Evolutionary conservation across 2,888 invertebrate genomes (phyloP), one percentile per base, ranked within the genome.

Genomic region (Rhamnusium bicolor): DNA sequence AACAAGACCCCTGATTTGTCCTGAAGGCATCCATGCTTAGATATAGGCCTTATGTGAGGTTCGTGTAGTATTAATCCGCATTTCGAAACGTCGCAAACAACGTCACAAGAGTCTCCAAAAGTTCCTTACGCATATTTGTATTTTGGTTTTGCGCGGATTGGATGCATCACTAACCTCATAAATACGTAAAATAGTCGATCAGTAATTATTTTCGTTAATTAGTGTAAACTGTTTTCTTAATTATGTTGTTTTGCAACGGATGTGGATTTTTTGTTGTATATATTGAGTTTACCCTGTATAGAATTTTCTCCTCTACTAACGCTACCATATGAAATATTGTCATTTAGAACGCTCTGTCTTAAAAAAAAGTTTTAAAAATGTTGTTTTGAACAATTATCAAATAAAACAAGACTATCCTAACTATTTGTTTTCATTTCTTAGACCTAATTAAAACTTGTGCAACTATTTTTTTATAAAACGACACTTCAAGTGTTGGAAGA

Each of bases 351-450:
- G 80, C 80, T 78, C 80, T 79, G 81, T 79, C 78, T 79, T n/a
- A n/a, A 72, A 79, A 79, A 81, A 82, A 78, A 79, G 80, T 77
- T 83, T 83, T 84, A 80, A 80, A 84, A 83, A 82, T 82, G 83
- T 84, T 84, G 83, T 83, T 84, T 84, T 84, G 81, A 84, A 40
- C 81, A 83, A 81, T 82, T 82, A 77, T 72, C 72, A 80, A 84
- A 83, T 80, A 81, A 83, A 82, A 82, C 79, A 83, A 82, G 80
- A 84, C 82, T 40, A 83, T 83, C 82, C 81, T 83, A 81, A 69
- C 68, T 40, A 65, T 65, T 56, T 56, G 47, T 62, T 62, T 53
- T 62, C 54, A 63, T 65, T 67, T 74, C 40, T 67, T 29, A 24
- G 5, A 14, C 58, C 7, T 51, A 18, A n/a, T n/a, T n/a, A n/a